Evolutionary conservation across 1,140 invertebrate species (phyloP).

Genomic region (Melitaea cinxia): DNA sequence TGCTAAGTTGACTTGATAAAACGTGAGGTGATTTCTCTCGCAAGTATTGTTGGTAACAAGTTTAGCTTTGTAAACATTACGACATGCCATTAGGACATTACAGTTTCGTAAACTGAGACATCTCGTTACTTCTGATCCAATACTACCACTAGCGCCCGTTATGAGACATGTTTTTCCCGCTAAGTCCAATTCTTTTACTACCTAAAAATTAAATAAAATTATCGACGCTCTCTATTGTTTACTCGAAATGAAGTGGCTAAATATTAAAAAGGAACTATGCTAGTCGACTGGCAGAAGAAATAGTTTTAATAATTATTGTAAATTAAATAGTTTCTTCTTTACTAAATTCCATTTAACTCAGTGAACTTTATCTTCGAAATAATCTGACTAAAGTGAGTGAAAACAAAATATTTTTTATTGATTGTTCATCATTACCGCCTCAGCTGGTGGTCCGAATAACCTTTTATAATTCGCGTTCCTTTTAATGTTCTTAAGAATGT

Average conservation of each 20-base stretch:
- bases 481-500: neutral
- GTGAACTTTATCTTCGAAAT: no score
- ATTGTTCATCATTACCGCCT: conserved; percentile 50
- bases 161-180: conserved; percentile 89
- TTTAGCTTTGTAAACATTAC: conserved; percentile 63
- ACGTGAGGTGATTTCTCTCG: conserved; percentile 42
- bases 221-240: neutral
- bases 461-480: conserved; percentile 84
- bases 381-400: no score
- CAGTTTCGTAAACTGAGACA: conserved; percentile 93
- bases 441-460: conserved; percentile 19
- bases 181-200: conserved; percentile 92
- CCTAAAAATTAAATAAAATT: conserved; percentile 55
- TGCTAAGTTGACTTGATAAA: conserved; percentile 60
- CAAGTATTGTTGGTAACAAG: conserved; percentile 49
- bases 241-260: no score
- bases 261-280: no score
- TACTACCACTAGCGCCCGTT: conserved; percentile 95
- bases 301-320: no score
- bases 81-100: conserved; percentile 75
- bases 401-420: neutral
- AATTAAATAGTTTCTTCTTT: no score
- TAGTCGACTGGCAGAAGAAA: no score
- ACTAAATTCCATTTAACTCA: no score
- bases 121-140: conserved; percentile 95